These are phyloP conservation scores for Eulithis testata DNA, from an alignment of 2,888 invertebrate species.

Conservation along the genomic window DNA sequence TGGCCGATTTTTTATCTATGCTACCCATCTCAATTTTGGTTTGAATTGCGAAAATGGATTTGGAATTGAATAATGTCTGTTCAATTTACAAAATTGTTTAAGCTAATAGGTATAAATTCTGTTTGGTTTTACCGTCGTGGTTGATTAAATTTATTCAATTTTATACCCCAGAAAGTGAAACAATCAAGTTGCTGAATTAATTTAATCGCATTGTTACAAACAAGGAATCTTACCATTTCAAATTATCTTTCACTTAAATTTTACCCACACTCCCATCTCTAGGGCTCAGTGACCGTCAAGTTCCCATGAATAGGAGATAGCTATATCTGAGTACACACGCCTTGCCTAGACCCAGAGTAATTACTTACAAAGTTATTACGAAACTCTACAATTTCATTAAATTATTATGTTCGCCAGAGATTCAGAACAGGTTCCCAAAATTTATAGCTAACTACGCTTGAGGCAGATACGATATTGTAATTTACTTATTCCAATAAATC, in stretches of 20 bases:
- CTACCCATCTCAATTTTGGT: conserved; percentile 26
- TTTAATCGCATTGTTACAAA: background rate
- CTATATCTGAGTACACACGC: conserved; percentile 19
- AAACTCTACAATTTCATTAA: conserved; percentile 62
- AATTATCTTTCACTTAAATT: conserved; percentile 20
- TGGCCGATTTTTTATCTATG: conserved; percentile 26
- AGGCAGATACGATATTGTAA: conserved; percentile 43
- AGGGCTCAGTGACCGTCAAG: conserved; percentile 6
- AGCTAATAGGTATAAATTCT: background rate
- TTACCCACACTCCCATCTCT: conserved; percentile 12
- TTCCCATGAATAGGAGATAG: conserved; percentile 30
- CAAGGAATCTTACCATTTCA: conserved; percentile 2
- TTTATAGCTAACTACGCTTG: conserved; percentile 49
- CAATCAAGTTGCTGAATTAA: no score
- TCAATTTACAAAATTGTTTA: conserved; percentile 12
- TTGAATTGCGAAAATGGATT: conserved; percentile 37
- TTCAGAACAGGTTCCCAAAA: conserved; percentile 54
- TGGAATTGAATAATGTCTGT: conserved; percentile 28
- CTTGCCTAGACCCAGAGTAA: conserved; percentile 18
- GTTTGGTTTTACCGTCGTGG: background rate
- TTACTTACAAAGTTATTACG: conserved; percentile 46
- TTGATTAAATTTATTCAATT: no score
- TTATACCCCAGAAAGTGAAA: no score
- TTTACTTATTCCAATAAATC: conserved; percentile 23
- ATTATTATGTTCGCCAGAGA: conserved; percentile 50